Evolutionary conservation across 2,888 invertebrate species (phyloP).

Genomic region (Drosophila lutescens): DNA sequence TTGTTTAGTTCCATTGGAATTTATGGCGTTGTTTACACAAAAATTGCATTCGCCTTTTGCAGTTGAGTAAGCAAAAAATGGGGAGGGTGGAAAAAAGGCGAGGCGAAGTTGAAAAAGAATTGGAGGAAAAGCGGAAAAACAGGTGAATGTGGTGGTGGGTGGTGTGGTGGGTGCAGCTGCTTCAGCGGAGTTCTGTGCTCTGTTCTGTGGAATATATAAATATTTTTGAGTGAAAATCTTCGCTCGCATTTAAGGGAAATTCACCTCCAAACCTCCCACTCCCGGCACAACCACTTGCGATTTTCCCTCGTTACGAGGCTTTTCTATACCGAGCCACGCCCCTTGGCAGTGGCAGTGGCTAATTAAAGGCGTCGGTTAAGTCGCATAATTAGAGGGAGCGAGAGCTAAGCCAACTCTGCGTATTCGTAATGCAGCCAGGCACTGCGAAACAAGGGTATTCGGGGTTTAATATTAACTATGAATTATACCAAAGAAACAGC

Average conservation of each 20-base stretch:
- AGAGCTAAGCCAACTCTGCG: slow-evolving; percentile 8
- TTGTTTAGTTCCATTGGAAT: slow-evolving; percentile 73
- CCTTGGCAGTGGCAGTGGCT: slow-evolving; percentile 4
- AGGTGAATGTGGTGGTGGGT: slow-evolving; percentile 53
- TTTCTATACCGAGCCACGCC: slow-evolving; percentile 11
- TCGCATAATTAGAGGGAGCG: slow-evolving; percentile 29
- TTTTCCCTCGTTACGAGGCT: neutral
- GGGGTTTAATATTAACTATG: too few species aligned
- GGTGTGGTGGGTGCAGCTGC: slow-evolving; percentile 13
- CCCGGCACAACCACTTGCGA: slow-evolving; percentile 1
- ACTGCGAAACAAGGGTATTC: too few species aligned
- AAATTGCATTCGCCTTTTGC: slow-evolving; percentile 75
- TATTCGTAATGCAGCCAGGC: slow-evolving; percentile 6
- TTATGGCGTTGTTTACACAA: slow-evolving; percentile 77
- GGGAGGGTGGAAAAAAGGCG: neutral
- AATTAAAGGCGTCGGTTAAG: slow-evolving; percentile 28
- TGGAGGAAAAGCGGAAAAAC: slow-evolving; percentile 29
- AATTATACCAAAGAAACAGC: too few species aligned
- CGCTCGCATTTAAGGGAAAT: neutral
- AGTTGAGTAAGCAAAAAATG: slow-evolving; percentile 69
- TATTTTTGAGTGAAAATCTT: slow-evolving; percentile 16
- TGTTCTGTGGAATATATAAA: slow-evolving; percentile 18
- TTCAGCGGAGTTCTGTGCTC: slow-evolving; percentile 10
- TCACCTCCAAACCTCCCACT: neutral
- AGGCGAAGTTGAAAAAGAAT: slow-evolving; percentile 1